phyloP scores from a whole-genome alignment of 2,888 invertebrate genomes.

The Trichopoda pennipes region DNA sequence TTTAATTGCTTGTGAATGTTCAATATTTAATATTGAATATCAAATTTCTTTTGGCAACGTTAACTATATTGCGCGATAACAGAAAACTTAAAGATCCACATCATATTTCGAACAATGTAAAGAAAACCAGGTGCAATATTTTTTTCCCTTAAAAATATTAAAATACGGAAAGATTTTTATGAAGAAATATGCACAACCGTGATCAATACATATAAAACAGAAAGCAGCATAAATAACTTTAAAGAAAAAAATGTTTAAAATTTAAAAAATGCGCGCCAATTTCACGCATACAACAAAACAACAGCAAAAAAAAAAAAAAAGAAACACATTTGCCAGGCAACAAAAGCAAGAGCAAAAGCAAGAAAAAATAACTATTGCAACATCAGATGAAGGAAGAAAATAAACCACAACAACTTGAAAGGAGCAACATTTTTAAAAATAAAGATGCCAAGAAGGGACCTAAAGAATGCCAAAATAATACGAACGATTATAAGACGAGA shows the following conservation, averaged over 20 bases:
- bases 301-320: too few relatives aligned
- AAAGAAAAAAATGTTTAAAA: constrained; percentile 60
- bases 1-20: not conserved
- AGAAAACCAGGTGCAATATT: constrained; percentile 65
- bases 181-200: constrained; percentile 27
- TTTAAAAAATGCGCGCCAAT: constrained; percentile 77
- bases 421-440: constrained; percentile 63
- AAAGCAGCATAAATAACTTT: constrained; percentile 23
- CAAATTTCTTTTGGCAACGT: constrained; percentile 37
- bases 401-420: constrained; percentile 33
- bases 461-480: constrained; percentile 66
- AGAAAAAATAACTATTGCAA: constrained; percentile 25
- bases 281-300: constrained; percentile 70
- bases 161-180: constrained; percentile 14
- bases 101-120: constrained; percentile 37
- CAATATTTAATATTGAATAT: constrained; percentile 23
- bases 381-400: constrained; percentile 25
- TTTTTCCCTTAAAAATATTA: constrained; percentile 13
- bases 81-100: not conserved
- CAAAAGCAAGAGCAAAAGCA: constrained; percentile 22
- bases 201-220: constrained; percentile 27
- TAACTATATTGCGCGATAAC: constrained; percentile 21
- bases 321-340: constrained; percentile 42
- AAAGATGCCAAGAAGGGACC: constrained; percentile 66
- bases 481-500: constrained; percentile 57